Conservation (phyloP, 2,888 invertebrate genomes). For the Theodoxus fluviatilis region DNA sequence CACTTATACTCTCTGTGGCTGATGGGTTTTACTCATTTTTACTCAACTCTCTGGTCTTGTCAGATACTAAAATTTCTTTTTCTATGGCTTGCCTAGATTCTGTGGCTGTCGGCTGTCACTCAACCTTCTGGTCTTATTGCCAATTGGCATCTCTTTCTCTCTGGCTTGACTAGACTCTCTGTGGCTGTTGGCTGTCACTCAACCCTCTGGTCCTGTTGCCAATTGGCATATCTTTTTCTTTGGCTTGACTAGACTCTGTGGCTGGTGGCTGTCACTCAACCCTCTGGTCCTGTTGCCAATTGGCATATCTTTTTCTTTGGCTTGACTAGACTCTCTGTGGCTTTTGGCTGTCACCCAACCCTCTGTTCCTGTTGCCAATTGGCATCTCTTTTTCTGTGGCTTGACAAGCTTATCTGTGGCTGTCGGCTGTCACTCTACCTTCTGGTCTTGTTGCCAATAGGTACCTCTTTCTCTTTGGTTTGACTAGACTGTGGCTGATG, state of each 20-base stretch:
- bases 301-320: neutral
- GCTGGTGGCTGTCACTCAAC: neutral
- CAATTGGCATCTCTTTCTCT: neutral
- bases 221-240: neutral
- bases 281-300: neutral
- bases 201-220: conserved; percentile 20
- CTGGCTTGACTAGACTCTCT: neutral
- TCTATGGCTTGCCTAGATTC: neutral
- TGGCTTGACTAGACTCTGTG: neutral
- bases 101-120: neutral
- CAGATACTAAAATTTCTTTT: too few species aligned
- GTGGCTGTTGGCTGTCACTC: neutral
- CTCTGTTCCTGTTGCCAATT: conserved; percentile 15
- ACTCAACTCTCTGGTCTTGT: too few species aligned
- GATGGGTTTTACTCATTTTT: too few species aligned
- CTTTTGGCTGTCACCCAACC: neutral
- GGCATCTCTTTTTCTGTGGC: neutral
- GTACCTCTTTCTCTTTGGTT: neutral
- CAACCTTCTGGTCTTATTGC: neutral
- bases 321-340: neutral
- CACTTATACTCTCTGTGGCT: too few species aligned
- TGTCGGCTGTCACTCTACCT: neutral
- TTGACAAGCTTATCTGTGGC: neutral
- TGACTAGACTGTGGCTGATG: neutral
- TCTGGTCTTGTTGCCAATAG: neutral